phyloP scores from a whole-genome alignment of 2,113 vertebrate genomes.

The Hypanus sabinus region DNA sequence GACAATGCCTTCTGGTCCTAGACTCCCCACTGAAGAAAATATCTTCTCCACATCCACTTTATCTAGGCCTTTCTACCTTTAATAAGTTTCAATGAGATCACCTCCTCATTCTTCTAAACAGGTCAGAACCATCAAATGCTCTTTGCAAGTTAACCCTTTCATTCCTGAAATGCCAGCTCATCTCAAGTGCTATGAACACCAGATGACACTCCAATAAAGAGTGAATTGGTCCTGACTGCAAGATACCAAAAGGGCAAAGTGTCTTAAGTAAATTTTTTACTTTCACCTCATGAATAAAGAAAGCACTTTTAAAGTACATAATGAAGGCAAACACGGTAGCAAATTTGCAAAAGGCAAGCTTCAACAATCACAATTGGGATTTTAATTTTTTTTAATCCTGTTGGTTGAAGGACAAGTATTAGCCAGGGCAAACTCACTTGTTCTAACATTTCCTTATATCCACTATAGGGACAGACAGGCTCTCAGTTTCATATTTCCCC shows the following conservation, averaged over 20 bases:
- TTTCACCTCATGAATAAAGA: neutral
- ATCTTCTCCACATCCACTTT: no score
- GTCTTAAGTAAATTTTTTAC: neutral
- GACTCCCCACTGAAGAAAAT: no score
- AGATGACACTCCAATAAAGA: neutral
- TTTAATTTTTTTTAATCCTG: neutral
- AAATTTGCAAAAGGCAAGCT: neutral
- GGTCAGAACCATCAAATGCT: no score
- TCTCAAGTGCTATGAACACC: neutral
- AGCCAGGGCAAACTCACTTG: neutral
- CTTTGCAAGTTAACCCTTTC: no score
- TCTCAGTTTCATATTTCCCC: neutral
- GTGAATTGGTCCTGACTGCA: neutral
- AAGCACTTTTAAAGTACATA: neutral
- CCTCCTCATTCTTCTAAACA: no score
- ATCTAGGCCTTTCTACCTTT: no score
- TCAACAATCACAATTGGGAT: neutral
- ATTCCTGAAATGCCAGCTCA: no score
- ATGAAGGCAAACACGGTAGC: neutral
- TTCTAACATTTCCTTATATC: neutral
- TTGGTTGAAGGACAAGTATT: neutral
- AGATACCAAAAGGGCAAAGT: neutral
- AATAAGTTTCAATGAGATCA: no score
- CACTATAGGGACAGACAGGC: neutral
- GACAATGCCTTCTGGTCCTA: no score